A percentile compares a stretch with the other conserved stretches of the same genome.
phyloP scores from a whole-genome alignment of 1,140 invertebrate genomes.

The Colletes latitarsis region DNA sequence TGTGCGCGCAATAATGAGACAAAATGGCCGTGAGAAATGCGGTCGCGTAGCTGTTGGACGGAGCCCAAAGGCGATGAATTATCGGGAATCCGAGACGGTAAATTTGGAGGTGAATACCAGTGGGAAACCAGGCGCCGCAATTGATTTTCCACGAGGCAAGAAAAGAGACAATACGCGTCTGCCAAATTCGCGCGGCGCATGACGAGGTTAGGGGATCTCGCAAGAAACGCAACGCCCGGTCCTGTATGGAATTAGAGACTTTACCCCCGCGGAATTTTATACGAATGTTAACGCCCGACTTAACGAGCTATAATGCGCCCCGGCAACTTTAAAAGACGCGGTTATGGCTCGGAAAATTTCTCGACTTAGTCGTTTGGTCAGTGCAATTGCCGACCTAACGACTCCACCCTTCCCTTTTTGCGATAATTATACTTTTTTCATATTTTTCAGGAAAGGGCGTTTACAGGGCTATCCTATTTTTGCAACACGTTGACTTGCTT shows the following conservation, averaged over 20 bases:
- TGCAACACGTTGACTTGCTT: too few relatives aligned
- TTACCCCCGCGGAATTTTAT: background rate
- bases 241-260: background rate
- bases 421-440: background rate
- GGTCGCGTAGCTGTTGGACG: conserved; percentile 48
- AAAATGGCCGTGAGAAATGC: conserved; percentile 55
- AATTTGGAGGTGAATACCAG: conserved; percentile 38
- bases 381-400: background rate
- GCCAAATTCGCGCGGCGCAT: conserved; percentile 7
- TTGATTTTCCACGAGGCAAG: conserved; percentile 26
- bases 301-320: conserved; percentile 7
- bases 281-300: conserved; percentile 1
- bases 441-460: too few relatives aligned
- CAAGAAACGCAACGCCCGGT: background rate
- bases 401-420: background rate
- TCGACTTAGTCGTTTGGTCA: background rate
- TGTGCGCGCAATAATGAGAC: conserved; percentile 53
- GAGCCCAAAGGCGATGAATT: conserved; percentile 47
- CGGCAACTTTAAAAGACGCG: background rate
- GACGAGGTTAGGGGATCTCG: background rate
- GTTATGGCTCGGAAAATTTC: background rate
- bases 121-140: conserved; percentile 19
- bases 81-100: conserved; percentile 52
- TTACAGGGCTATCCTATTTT: too few relatives aligned
- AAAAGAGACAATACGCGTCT: conserved; percentile 18